Conservation (phyloP, 2,888 invertebrate genomes). For the Prenolepis imparis region DNA sequence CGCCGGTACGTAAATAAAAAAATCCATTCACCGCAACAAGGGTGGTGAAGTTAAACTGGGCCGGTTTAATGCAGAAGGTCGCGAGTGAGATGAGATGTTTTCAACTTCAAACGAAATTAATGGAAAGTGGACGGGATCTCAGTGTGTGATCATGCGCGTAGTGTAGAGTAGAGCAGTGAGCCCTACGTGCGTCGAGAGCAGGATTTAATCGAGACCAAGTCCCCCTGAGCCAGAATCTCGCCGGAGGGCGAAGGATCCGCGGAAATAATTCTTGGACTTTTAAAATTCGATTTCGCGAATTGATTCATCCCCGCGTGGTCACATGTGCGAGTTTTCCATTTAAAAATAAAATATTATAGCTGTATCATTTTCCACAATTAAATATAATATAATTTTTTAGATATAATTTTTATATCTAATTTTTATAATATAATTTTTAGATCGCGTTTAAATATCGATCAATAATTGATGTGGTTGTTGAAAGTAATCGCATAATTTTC, state of each 20-base stretch:
- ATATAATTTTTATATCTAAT: no score
- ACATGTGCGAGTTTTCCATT: slow-evolving; percentile 12
- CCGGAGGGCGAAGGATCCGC: slow-evolving; percentile 9
- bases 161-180: slow-evolving; percentile 65
- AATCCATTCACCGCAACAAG: slow-evolving; percentile 33
- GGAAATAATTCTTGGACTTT: slow-evolving; percentile 15
- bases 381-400: neutral
- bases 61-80: slow-evolving; percentile 24
- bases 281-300: slow-evolving; percentile 9
- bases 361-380: neutral
- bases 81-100: slow-evolving; percentile 65
- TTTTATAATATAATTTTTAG: no score
- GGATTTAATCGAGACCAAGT: slow-evolving; percentile 16
- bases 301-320: neutral
- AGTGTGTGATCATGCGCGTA: slow-evolving; percentile 73
- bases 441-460: neutral
- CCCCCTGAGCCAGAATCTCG: neutral
- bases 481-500: neutral
- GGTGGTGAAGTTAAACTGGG: slow-evolving; percentile 35
- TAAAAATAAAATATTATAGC: neutral
- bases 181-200: slow-evolving; percentile 49
- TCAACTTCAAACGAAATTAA: slow-evolving; percentile 24
- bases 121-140: slow-evolving; percentile 65
- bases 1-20: slow-evolving; percentile 84
- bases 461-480: neutral